Conservation (phyloP, 2,888 invertebrate species). For the Rhagophthalmus giganteus region DNA sequence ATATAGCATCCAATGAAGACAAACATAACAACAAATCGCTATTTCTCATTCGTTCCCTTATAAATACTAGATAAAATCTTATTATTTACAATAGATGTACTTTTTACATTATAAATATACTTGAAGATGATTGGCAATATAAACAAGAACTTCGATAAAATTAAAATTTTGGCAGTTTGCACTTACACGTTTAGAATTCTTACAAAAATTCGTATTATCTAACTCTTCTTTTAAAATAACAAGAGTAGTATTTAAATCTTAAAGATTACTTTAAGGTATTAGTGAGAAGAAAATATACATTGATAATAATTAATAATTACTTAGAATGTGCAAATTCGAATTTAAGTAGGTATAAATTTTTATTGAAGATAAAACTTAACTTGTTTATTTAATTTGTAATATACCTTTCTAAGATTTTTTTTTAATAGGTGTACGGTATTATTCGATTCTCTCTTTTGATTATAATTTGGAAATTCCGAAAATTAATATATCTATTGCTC, state of each 20-base stretch:
- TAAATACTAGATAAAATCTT: constrained; percentile 19
- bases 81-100: constrained; percentile 27
- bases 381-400: too few relatives aligned
- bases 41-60: constrained; percentile 16
- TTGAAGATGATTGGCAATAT: constrained; percentile 20
- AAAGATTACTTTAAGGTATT: constrained; percentile 13
- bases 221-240: constrained; percentile 17
- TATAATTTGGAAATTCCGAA: neutral
- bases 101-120: constrained; percentile 28
- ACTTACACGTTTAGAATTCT: constrained; percentile 17
- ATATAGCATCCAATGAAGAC: constrained; percentile 16
- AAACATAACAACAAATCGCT: constrained; percentile 22
- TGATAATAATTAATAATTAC: constrained; percentile 3
- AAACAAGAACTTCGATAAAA: constrained; percentile 18
- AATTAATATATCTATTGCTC: constrained; percentile 10
- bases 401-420: neutral
- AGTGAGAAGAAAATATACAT: constrained; percentile 25
- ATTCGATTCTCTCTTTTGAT: neutral
- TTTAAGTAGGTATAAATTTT: neutral
- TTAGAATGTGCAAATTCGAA: constrained; percentile 21
- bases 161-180: constrained; percentile 22
- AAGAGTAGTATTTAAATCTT: constrained; percentile 9
- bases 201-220: constrained; percentile 22
- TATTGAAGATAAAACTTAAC: neutral
- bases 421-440: neutral